phyloP scores from a whole-genome alignment of 1,140 invertebrate genomes.

The Maconellicoccus hirsutus region DNA sequence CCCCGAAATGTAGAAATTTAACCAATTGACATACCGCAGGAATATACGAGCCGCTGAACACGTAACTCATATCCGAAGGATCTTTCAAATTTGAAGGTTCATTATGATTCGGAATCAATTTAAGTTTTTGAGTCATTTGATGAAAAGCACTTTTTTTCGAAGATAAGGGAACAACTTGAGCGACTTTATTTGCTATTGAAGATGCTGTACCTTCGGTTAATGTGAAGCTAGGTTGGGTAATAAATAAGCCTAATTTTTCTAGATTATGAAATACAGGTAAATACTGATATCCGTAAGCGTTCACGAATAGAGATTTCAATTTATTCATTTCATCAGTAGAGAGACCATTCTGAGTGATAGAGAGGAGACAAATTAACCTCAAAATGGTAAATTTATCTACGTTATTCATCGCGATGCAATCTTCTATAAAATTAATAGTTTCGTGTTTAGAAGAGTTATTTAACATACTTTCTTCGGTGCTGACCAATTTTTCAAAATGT shows the following conservation, averaged over 20 bases:
- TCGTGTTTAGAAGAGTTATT: conserved; percentile 42
- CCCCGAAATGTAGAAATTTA: conserved; percentile 36
- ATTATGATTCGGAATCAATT: conserved; percentile 49
- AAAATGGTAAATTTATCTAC: conserved; percentile 50
- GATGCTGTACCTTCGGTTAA: conserved; percentile 27
- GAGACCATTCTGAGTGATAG: conserved; percentile 54
- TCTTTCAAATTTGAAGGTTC: conserved; percentile 45
- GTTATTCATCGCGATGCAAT: conserved; percentile 50
- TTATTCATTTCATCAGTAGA: conserved; percentile 48
- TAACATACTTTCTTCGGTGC: conserved; percentile 64
- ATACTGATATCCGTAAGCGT: conserved; percentile 76
- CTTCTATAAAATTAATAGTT: conserved; percentile 51
- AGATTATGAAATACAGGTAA: conserved; percentile 67
- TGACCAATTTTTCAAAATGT: conserved; percentile 65
- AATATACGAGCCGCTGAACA: conserved; percentile 78
- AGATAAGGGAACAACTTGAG: conserved; percentile 32
- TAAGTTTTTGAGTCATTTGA: conserved; percentile 56
- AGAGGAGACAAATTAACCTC: conserved; percentile 61
- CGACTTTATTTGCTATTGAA: conserved; percentile 33
- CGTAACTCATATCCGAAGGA: conserved; percentile 58
- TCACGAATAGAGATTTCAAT: conserved; percentile 68
- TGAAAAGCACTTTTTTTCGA: conserved; percentile 39
- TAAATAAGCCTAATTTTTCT: conserved; percentile 55
- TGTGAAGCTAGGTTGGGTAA: conserved; percentile 35
- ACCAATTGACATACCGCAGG: conserved; percentile 47